Percentiles rank a stretch among this genome's conserved stretches.
phyloP scores from a whole-genome alignment of 1,140 invertebrate species.

The Drosophila ironensis region DNA sequence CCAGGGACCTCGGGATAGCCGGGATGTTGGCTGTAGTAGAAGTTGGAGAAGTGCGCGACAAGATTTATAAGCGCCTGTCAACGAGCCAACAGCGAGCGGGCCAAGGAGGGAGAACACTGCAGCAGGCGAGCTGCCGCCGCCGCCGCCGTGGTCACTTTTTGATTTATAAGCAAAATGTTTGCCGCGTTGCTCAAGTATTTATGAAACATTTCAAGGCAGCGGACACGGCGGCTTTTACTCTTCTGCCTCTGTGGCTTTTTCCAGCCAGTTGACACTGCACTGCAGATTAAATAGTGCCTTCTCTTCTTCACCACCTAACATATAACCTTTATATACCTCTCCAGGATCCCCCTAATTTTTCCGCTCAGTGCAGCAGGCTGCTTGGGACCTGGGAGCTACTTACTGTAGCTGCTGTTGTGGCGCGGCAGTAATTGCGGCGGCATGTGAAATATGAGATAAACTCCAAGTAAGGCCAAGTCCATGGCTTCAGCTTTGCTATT shows the following conservation, averaged over 20 bases:
- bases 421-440: slow-evolving; percentile 74
- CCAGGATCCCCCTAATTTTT: neutral
- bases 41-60: slow-evolving; percentile 68
- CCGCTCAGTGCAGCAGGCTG: slow-evolving; percentile 3
- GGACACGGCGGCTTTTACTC: slow-evolving; percentile 49
- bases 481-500: slow-evolving; percentile 10
- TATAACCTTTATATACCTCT: no score
- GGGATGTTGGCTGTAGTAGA: neutral
- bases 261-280: slow-evolving; percentile 63
- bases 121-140: slow-evolving; percentile 35
- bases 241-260: slow-evolving; percentile 39
- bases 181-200: slow-evolving; percentile 68
- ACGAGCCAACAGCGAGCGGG: slow-evolving; percentile 35
- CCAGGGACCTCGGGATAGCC: slow-evolving; percentile 19
- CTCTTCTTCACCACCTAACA: no score
- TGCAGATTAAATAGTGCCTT: no score
- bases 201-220: slow-evolving; percentile 76
- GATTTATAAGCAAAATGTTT: slow-evolving; percentile 79
- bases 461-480: slow-evolving; percentile 70
- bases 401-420: slow-evolving; percentile 15
- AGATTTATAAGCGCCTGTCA: slow-evolving; percentile 80
- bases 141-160: slow-evolving; percentile 71
- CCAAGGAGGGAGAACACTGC: slow-evolving; percentile 32
- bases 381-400: slow-evolving; percentile 38
- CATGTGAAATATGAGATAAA: slow-evolving; percentile 81